phyloP scores from a whole-genome alignment of 2,113 vertebrate genomes.

The Apodemus speciosus region DNA sequence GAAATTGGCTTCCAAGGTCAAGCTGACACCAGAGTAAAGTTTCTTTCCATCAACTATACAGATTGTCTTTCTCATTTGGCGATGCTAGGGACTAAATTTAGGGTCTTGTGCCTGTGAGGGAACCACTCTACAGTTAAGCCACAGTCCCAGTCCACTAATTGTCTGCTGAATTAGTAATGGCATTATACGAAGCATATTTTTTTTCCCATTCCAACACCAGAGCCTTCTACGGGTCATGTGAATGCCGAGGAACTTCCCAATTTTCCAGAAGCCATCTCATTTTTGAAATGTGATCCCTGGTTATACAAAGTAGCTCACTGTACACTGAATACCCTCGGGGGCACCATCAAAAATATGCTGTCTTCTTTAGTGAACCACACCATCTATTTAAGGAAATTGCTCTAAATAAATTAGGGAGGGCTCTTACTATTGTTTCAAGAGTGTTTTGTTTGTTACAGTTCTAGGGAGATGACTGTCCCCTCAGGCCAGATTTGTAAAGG shows the following conservation, averaged over 20 bases:
- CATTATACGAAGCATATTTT: not conserved
- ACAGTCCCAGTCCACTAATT: not conserved
- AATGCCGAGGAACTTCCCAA: not conserved
- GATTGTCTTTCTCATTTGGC: not conserved
- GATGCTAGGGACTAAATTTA: too few relatives aligned
- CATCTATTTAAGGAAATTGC: not conserved
- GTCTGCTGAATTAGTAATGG: not conserved
- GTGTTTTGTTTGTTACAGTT: constrained; percentile 53
- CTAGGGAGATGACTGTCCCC: constrained; percentile 18
- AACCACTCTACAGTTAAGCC: not conserved
- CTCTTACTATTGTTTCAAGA: constrained; percentile 38
- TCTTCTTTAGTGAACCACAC: not conserved
- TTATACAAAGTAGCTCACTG: not conserved
- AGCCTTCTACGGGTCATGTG: not conserved
- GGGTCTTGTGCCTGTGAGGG: not conserved
- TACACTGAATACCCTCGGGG: not conserved
- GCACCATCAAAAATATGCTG: not conserved
- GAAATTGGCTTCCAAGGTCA: constrained; percentile 15
- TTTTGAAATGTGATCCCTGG: constrained; percentile 23
- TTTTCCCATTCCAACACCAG: not conserved
- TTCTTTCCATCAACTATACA: constrained; percentile 15
- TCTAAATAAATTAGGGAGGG: constrained; percentile 29
- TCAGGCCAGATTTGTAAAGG: constrained; percentile 37
- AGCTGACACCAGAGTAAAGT: constrained; percentile 1
- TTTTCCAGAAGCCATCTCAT: constrained; percentile 26